Base-by-base conservation (phyloP, 1,140 invertebrate genomes). In the Drosophila melanica region DNA sequence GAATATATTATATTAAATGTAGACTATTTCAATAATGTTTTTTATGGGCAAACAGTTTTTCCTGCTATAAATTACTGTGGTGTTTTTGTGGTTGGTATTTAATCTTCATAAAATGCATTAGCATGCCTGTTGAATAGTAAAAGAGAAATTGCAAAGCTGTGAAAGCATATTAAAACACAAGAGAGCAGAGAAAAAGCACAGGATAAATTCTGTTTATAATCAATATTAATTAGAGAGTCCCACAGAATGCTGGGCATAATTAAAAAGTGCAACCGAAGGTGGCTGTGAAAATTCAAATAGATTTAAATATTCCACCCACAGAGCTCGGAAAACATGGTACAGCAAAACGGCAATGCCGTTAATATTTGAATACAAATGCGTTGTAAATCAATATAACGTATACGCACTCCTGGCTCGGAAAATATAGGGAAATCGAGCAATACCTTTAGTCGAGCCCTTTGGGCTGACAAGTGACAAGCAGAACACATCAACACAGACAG, bases 81-180 rank as follows among this genome's bases (percentile, higher is more conserved):
- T 8, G 16, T 18, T 33, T 30, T 11, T 23, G 10, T 39, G 16
- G 41, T 48, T 54, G 50, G 54, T 66, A 79, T 87, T 87, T 86
- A 89, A 79, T 81, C 75, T 79, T 54, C 57, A 73, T 89, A 53
- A 84, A 82, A 55, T 89, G 84, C 84, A 86, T 87, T 82, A 82
- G 72, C 67, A 62, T 67, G 71, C 45, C 70, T 55, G 65, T 63
- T 55, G 37, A 59, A 63, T 47, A 51, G 12, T 20, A 47, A 63
- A 51, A 65, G 65, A 55, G 50, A 53, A 62, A 45, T 16, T 20
- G 41, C 27, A 41, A 44, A 50, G 51, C 35, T 67, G 18, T 14
- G 54, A 63, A 55, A 51, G 53, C 12, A 44, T 20, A 45, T 27
- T 18, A 39, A 57, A 51, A 44, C 37, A 23, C 27, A 60, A 35